Evolutionary conservation across 2,888 invertebrate genomes (phyloP).

Genomic region (Brachycybe producta): DNA sequence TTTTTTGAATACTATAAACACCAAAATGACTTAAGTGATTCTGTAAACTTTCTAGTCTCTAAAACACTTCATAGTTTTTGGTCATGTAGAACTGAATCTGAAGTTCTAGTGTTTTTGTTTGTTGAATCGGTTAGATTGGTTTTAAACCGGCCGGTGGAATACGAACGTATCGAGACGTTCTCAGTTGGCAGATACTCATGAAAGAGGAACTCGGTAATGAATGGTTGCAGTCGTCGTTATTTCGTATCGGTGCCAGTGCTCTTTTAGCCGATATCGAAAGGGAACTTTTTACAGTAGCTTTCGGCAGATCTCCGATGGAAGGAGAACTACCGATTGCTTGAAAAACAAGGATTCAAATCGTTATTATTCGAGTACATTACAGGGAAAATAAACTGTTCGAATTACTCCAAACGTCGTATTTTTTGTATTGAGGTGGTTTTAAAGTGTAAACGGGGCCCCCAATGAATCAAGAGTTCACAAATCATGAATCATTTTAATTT

Average conservation of each 20-base stretch:
- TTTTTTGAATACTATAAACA: no score
- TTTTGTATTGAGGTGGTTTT: no score
- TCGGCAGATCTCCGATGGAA: background rate
- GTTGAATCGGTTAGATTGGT: no score
- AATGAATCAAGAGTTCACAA: no score
- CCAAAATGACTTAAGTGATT: no score
- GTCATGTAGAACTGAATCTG: background rate
- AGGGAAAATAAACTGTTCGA: no score
- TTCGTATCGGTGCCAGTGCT: conserved; percentile 90
- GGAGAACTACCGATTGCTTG: conserved; percentile 2
- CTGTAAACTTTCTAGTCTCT: no score
- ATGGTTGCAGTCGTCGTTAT: conserved; percentile 59
- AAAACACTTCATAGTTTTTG: conserved; percentile 8
- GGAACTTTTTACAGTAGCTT: conserved; percentile 33
- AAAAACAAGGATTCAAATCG: no score
- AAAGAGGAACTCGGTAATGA: conserved; percentile 69
- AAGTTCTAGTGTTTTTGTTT: conserved; percentile 21
- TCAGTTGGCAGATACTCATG: conserved; percentile 73
- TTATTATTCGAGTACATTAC: no score
- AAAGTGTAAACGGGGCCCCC: no score
- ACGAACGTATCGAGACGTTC: conserved; percentile 64
- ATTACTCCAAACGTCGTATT: no score
- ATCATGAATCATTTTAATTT: no score
- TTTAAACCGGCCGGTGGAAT: conserved; percentile 98
- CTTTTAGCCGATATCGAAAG: conserved; percentile 63